phyloP scores from a whole-genome alignment of 2,113 vertebrate species.

The Phalacrocorax pelagicus region DNA sequence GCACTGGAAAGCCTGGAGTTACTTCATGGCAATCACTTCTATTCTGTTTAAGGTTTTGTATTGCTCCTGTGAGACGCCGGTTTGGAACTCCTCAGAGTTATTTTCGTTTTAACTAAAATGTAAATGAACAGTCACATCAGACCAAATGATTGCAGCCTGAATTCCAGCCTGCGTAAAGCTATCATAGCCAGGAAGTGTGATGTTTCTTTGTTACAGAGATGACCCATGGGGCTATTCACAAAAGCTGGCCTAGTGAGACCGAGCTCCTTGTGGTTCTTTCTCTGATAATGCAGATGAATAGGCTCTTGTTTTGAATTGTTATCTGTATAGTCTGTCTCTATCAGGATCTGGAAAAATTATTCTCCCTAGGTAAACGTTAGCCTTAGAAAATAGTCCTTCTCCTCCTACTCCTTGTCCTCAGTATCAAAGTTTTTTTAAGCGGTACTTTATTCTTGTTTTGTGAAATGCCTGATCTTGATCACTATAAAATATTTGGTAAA shows the following conservation, averaged over 20 bases:
- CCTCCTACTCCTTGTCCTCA: neutral
- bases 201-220: neutral
- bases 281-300: neutral
- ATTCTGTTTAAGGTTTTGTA: neutral
- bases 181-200: neutral
- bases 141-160: neutral
- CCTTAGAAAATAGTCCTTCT: neutral
- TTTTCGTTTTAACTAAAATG: conserved; percentile 14
- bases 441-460: neutral
- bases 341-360: neutral
- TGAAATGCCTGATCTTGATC: neutral
- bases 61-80: neutral
- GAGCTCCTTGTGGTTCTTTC: neutral
- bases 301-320: neutral
- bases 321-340: neutral
- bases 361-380: neutral
- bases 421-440: neutral
- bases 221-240: neutral
- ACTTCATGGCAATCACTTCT: neutral
- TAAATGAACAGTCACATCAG: conserved; percentile 31
- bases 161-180: neutral
- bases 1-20: neutral
- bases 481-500: neutral
- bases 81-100: neutral
- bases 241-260: neutral